Conservation (phyloP, 2,113 vertebrate species). For the Paradoxurus hermaphroditus region DNA sequence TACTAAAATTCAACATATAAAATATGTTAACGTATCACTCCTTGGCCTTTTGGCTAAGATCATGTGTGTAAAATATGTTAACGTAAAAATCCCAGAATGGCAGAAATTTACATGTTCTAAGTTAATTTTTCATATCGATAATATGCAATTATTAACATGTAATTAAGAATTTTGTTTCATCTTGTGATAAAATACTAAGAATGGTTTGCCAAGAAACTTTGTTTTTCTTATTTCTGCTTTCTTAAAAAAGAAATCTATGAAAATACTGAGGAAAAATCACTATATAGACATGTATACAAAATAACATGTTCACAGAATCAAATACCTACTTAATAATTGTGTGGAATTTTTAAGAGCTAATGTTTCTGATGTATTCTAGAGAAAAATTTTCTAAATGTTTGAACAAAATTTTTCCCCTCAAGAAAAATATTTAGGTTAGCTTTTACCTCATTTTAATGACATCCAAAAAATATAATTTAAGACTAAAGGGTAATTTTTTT, state of each 20-base stretch:
- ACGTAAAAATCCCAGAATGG: conserved; percentile 6
- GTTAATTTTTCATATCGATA: background rate
- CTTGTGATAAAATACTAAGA: background rate
- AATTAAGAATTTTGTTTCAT: background rate
- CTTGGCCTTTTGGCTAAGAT: too few species aligned
- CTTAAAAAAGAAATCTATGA: background rate
- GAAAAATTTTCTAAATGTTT: conserved; percentile 10
- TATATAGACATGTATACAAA: background rate
- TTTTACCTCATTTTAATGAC: background rate
- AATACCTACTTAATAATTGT: background rate
- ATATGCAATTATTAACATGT: background rate
- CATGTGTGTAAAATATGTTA: conserved; percentile 7
- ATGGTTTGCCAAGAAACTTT: background rate
- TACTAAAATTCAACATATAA: conserved; percentile 14
- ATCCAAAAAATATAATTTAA: background rate
- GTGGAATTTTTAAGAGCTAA: background rate
- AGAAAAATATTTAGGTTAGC: background rate
- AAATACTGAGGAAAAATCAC: conserved; percentile 2
- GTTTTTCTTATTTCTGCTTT: background rate
- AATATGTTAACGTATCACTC: background rate
- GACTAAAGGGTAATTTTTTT: background rate
- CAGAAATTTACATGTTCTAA: conserved; percentile 27
- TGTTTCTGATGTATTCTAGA: background rate
- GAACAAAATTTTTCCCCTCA: background rate
- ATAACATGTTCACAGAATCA: background rate